Evolutionary conservation across 2,797 vertebrate species (phyloP), one percentile per base, ranked within the genome.

Genomic region (Diceros bicornis): DNA sequence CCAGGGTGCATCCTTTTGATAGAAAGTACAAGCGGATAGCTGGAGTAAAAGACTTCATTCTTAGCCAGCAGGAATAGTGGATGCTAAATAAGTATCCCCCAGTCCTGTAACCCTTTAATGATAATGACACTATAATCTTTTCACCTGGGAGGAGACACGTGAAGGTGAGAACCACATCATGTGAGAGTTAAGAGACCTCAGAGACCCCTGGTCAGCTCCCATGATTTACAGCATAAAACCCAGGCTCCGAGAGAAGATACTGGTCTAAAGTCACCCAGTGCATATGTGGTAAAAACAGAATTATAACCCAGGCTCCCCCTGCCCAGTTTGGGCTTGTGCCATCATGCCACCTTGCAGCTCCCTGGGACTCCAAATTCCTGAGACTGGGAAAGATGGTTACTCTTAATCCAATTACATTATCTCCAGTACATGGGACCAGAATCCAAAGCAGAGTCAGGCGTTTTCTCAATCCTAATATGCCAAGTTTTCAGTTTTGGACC

Each of bases 401-500:
- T n/a, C 17, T 94, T 69, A 86, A 71, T 71, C 11, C 47, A 29
- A 85, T 41, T 47, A 17, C 44, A 3, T 23, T 23, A 13, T 47
- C 37, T 79, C 23, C 0, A 66, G 64, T 25, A 23, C 12, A 64
- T 12, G 57, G 55, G 20, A 84, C 25, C 16, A 89, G 29, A 34
- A 57, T n/a, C 8, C 57, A 74, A 82, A 74, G 44, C 5, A 32
- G 57, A 86, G 8, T 21, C 75, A 85, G 44, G n/a, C 2, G 21
- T 75, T 75, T 89, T 83, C 59, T 97, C 47, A 78, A 50, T 95
- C 62, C 25, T 68, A 78, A 75, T 23, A 12, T 74, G 59, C 32
- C 64, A 52, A 5, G 6, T 88, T 97, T 96, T 84, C 66, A 50
- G n/a, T 64, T 79, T 94, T 82, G 84, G 59, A 32, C n/a, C 47